Conservation (phyloP, 2,113 vertebrate species). For the Perca flavescens region DNA sequence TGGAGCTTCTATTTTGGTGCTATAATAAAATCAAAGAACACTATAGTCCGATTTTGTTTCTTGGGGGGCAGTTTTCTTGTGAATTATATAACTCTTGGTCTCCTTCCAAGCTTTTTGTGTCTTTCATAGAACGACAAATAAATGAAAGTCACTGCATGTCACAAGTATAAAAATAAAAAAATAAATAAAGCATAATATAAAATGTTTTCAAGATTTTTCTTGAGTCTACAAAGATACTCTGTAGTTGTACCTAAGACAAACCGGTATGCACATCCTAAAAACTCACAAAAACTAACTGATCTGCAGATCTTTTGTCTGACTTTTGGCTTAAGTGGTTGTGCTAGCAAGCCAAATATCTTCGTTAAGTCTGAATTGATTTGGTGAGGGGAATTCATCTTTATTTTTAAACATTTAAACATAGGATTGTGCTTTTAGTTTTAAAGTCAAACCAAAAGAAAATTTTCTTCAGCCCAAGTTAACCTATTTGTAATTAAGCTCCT, state of each 20-base stretch:
- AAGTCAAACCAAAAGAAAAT: not conserved
- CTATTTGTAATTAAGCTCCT: not conserved
- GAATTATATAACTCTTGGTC: not conserved
- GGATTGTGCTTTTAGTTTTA: slow-evolving; percentile 1
- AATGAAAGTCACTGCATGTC: not conserved
- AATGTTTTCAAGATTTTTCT: slow-evolving; percentile 1
- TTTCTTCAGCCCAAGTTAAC: not conserved
- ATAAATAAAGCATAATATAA: not conserved
- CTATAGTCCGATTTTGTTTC: not conserved
- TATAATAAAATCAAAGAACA: slow-evolving; percentile 6
- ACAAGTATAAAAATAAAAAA: not conserved
- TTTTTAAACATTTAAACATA: not conserved
- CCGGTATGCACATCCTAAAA: not conserved
- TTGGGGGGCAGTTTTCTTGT: not conserved
- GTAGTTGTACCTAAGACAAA: not conserved
- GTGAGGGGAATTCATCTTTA: not conserved
- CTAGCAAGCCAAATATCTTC: not conserved
- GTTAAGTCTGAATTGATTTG: not conserved
- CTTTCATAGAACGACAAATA: not conserved
- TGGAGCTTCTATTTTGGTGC: not conserved
- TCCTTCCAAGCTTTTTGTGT: not conserved
- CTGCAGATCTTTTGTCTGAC: not conserved
- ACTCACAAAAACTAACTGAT: not conserved
- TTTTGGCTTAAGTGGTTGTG: not conserved
- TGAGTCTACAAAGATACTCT: slow-evolving; percentile 5